Percentiles rank a stretch among this genome's conserved stretches.
These are phyloP conservation scores for rat (Rattus norvegicus) DNA, from an alignment of 2,113 vertebrate species.

Conservation along the genomic window DNA sequence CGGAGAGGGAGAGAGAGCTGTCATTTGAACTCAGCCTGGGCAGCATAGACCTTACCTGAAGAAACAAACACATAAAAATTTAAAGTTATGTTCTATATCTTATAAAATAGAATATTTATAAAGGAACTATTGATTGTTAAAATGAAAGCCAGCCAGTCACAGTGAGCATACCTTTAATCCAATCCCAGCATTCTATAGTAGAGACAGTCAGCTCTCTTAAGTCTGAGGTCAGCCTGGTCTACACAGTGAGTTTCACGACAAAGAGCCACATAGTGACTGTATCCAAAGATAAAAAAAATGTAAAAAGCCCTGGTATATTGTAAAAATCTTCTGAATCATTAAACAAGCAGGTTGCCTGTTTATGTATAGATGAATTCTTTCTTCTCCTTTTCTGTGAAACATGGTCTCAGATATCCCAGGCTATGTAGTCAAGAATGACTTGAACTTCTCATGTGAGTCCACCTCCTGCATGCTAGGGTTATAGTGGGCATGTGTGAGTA, in stretches of 20 bases:
- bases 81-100: constrained; percentile 6
- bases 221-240: neutral
- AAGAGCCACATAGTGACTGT: neutral
- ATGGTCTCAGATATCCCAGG: neutral
- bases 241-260: neutral
- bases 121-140: constrained; percentile 45
- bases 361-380: constrained; percentile 33
- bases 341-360: neutral
- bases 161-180: neutral
- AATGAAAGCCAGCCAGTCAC: neutral
- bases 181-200: neutral
- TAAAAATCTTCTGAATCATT: constrained; percentile 31
- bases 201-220: neutral
- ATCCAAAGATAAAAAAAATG: neutral
- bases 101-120: constrained; percentile 24
- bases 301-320: constrained; percentile 21
- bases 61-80: neutral
- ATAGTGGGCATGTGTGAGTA: neutral
- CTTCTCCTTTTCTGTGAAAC: neutral
- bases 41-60: neutral
- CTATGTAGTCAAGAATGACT: neutral
- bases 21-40: neutral
- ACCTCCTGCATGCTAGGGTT: neutral
- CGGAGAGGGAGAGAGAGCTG: neutral
- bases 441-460: neutral